phyloP scores from a whole-genome alignment of 2,888 invertebrate genomes.

The Perizoma affinitatum region DNA sequence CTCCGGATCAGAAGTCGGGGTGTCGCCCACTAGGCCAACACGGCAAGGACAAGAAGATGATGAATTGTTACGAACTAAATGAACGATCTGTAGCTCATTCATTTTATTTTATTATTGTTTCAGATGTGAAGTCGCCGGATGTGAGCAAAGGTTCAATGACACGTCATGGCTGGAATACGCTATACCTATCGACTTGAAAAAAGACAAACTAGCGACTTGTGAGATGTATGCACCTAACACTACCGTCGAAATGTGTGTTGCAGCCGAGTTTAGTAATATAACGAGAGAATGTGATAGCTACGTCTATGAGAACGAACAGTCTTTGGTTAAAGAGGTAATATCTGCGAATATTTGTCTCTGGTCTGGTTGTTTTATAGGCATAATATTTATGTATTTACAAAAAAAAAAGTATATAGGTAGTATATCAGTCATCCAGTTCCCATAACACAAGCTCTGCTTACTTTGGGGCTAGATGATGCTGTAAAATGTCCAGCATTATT shows the following conservation, averaged over 20 bases:
- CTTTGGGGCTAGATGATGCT: too few species aligned
- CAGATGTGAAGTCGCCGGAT: slow-evolving; percentile 71
- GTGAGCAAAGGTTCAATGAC: slow-evolving; percentile 72
- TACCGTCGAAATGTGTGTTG: slow-evolving; percentile 54
- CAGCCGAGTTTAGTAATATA: slow-evolving; percentile 60
- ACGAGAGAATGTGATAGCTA: slow-evolving; percentile 61
- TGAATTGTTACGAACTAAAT: background rate
- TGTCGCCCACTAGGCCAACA: too few species aligned
- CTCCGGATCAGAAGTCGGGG: too few species aligned
- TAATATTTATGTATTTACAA: too few species aligned
- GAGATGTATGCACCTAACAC: slow-evolving; percentile 52
- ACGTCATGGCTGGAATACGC: slow-evolving; percentile 73
- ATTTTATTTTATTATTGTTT: slow-evolving; percentile 20
- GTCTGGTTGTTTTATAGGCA: too few species aligned
- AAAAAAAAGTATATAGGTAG: too few species aligned
- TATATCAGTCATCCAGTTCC: too few species aligned
- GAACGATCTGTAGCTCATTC: too few species aligned
- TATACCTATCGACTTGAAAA: slow-evolving; percentile 58
- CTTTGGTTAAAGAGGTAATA: slow-evolving; percentile 77
- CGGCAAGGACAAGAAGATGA: too few species aligned
- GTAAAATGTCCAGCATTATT: too few species aligned
- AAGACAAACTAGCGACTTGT: slow-evolving; percentile 53
- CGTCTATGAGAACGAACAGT: slow-evolving; percentile 65
- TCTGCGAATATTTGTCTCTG: too few species aligned
- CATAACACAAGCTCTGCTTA: too few species aligned